Evolutionary conservation across 2,888 invertebrate species (phyloP), one percentile per base, ranked within the genome.

Genomic region (Lacanobia wlatinum): DNA sequence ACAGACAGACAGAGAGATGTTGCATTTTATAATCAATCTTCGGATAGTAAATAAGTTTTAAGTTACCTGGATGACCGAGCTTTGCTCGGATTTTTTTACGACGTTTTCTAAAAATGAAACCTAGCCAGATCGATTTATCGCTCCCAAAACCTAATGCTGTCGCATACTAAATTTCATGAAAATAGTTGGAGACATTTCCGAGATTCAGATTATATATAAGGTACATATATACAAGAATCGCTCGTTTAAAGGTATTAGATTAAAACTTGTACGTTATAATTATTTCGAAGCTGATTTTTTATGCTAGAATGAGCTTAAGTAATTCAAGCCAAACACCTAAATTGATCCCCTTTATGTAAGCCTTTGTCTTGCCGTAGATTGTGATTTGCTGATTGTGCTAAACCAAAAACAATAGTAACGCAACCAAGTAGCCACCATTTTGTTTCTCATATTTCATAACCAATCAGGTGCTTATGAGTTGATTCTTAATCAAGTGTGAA

Each of bases 401-500:
- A 50, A 70, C 9, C 12, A 53, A 55, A 16, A 52, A 61, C 50
- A 78, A 73, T 46, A 61, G 55, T 14, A 52, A 52, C 55, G 48
- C 43, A 34, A 63, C 34, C 50, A 67, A 61, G 55, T 72, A 52
- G 62, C 63, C 74, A 61, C 66, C 16, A 60, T 61, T 72, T 70
- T 72, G 23, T 55, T 70, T 56, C 28, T 66, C 53, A 67, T 60
- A 70, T 69, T 76, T 76, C n/a, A 59, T 68, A 73, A 70, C 66
- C 73, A 76, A 73, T 83, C 60, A 71, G 55, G 62, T 58, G 56
- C 61, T 62, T 72, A 58, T 53, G 55, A 62, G 48, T 72, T 60
- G 52, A 55, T 70, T 70, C 40, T 70, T 56, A 40, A 78, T 63
- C 62, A 68, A 80, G 83, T 83, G 70, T 75, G 79, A 82, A 75